phyloP scores from a whole-genome alignment of 2,113 vertebrate species.

The Morone saxatilis region DNA sequence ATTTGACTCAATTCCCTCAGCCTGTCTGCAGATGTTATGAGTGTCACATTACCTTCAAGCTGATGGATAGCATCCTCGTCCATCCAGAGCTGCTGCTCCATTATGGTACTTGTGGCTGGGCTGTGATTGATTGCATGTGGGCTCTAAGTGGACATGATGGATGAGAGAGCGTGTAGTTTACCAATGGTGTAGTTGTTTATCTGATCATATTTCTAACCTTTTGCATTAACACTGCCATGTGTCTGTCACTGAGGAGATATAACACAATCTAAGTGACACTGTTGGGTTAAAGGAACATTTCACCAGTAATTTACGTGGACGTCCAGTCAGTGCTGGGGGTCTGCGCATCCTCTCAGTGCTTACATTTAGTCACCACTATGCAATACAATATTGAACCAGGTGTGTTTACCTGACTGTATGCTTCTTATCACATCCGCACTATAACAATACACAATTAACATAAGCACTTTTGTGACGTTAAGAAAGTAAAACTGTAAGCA shows the following conservation, averaged over 20 bases:
- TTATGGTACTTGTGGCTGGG: conserved; percentile 32
- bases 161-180: conserved; percentile 47
- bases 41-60: conserved; percentile 67
- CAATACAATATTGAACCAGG: neutral
- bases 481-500: neutral
- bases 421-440: neutral
- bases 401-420: conserved; percentile 21
- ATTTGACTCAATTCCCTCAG: conserved; percentile 42
- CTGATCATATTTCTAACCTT: conserved; percentile 52
- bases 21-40: conserved; percentile 48
- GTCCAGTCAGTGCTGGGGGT: neutral
- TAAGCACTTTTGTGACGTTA: neutral
- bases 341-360: conserved; percentile 2
- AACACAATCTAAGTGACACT: conserved; percentile 8
- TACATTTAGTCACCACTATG: neutral
- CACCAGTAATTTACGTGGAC: conserved; percentile 19
- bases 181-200: conserved; percentile 26
- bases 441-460: neutral
- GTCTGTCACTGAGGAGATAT: conserved; percentile 16
- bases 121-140: conserved; percentile 61
- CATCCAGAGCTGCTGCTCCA: conserved; percentile 48
- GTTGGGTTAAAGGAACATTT: conserved; percentile 34
- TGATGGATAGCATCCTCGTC: conserved; percentile 69
- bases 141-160: conserved; percentile 70
- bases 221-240: conserved; percentile 10